Conservation (phyloP, 2,888 invertebrate genomes). For the Drosophila paramelanica region DNA sequence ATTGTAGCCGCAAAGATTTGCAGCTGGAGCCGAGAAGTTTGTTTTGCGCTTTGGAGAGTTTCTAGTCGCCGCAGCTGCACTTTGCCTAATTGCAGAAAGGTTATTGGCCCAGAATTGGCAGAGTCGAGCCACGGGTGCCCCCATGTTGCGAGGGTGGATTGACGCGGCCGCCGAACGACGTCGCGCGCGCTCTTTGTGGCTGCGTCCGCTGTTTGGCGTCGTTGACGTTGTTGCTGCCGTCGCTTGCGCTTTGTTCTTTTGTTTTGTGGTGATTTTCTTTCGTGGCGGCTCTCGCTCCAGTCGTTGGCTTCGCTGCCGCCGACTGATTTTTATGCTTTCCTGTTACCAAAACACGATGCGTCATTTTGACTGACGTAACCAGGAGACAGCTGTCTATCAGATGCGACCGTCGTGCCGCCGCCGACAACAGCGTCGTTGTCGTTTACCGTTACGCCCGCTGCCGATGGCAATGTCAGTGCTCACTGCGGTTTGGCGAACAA, state of each 20-base stretch:
- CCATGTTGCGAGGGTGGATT: slow-evolving; percentile 52
- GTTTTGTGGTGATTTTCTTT: slow-evolving; percentile 75
- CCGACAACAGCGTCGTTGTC: slow-evolving; percentile 39
- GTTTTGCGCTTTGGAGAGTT: slow-evolving; percentile 37
- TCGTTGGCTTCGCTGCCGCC: slow-evolving; percentile 16
- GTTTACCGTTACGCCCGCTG: slow-evolving; percentile 77
- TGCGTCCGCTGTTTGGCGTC: slow-evolving; percentile 14
- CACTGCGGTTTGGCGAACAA: slow-evolving; percentile 83
- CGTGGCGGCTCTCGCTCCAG: slow-evolving; percentile 60
- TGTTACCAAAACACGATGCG: slow-evolving; percentile 85
- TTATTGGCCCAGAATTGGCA: slow-evolving; percentile 42
- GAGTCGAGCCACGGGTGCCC: slow-evolving; percentile 14
- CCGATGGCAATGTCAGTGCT: slow-evolving; percentile 71
- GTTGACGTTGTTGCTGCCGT: slow-evolving; percentile 23
- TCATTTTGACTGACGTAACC: slow-evolving; percentile 86
- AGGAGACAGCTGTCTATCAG: slow-evolving; percentile 85
- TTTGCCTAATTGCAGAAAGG: slow-evolving; percentile 66
- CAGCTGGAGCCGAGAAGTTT: slow-evolving; percentile 18
- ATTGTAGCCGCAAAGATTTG: slow-evolving; percentile 21
- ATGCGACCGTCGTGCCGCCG: slow-evolving; percentile 68
- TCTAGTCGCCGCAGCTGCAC: slow-evolving; percentile 49
- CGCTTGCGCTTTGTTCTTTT: slow-evolving; percentile 72
- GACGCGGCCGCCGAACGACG: slow-evolving; percentile 46
- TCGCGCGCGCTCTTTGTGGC: slow-evolving; percentile 40
- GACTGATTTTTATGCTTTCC: slow-evolving; percentile 83